Conservation (phyloP, 2,797 vertebrate genomes). For the Gobio occitaniae region DNA sequence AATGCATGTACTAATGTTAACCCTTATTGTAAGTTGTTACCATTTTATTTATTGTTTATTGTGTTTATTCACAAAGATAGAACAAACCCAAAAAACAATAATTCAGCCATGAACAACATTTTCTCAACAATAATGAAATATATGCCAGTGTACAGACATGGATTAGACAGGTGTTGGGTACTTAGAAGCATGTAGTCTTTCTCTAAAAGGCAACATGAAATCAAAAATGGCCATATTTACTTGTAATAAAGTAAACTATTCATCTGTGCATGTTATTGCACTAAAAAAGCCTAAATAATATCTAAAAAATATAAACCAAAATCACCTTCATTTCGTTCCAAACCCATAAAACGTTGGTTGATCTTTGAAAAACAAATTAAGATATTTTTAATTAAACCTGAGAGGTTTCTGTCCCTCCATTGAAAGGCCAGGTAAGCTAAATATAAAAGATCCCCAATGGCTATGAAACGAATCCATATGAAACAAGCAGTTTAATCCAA, state of each 20-base stretch:
- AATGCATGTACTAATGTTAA: background rate
- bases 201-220: background rate
- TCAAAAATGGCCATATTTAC: background rate
- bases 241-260: background rate
- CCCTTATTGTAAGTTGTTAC: background rate
- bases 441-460: background rate
- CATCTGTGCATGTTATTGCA: background rate
- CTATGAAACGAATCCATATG: background rate
- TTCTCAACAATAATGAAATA: background rate
- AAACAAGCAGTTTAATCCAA: background rate
- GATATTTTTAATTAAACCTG: background rate
- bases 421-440: background rate
- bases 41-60: background rate
- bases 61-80: constrained; percentile 7
- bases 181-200: constrained; percentile 12
- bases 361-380: background rate
- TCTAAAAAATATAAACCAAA: background rate
- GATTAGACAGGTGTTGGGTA: background rate
- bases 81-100: background rate
- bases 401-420: background rate
- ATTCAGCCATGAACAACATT: background rate
- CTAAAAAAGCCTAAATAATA: background rate
- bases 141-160: constrained; percentile 13
- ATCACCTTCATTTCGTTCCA: background rate
- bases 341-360: background rate